Evolutionary conservation across 2,797 vertebrate genomes (phyloP), one percentile per base, ranked within the genome.

Genomic region (Eremophila alpestris): DNA sequence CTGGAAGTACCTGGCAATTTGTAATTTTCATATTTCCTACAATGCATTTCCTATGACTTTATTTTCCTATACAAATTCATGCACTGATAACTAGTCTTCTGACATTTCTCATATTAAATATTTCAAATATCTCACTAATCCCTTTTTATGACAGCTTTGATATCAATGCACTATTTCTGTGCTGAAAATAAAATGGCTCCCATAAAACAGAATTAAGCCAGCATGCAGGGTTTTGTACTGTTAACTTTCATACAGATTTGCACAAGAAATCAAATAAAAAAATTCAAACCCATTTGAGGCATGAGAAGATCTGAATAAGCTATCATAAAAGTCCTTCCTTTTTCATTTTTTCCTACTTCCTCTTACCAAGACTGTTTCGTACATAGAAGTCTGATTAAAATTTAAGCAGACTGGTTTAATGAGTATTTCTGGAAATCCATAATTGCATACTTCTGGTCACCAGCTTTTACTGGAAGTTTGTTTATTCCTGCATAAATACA

Each of bases 401-500:
- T 96, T 96, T 96, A 96, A 96, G 87, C 52, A 95, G 94, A 89
- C 73, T 90, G 94, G 94, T 95, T 96, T 95, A 95, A 97, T 95
- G 81, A 94, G 58, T 89, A 92, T 90, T 94, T 94, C 79, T 94
- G 96, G 93, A 95, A 96, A 84, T 23, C 65, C 83, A 46, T 92
- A 93, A 92, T 95, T 95, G 92, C 95, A 90, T 94, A 93, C 92
- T 97, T 75, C 92, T 95, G 93, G 88, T 97, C 92, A 96, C 74
- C 85, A 95, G 86, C 83, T 90, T 97, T 97, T 96, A 97, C 86
- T 95, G 94, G 94, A 96, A 97, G 87, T 92, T 96, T 92, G 87
- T 94, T 97, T 95, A 95, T 76, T 96, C 81, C 95, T 95, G 76
- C 68, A 91, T 95, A 95, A 96, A 96, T 93, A 94, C 69, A 89